Evolutionary conservation across 1,140 invertebrate species (phyloP).

Genomic region (Brachionus angularis): DNA sequence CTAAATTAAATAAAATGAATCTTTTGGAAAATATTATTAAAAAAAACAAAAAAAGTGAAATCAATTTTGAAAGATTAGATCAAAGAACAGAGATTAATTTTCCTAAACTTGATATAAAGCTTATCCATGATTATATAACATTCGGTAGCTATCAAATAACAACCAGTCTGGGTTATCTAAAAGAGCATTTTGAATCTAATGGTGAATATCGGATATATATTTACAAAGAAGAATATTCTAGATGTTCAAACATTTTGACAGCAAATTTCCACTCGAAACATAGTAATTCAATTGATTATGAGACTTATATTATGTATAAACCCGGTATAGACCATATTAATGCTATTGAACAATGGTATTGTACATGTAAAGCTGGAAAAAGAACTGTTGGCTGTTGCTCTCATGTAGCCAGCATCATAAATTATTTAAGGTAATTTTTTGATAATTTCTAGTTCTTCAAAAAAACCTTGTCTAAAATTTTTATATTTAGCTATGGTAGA

Average conservation of each 20-base stretch:
- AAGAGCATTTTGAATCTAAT: background rate
- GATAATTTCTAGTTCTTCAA: no score
- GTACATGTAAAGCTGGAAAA: background rate
- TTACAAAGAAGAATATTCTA: background rate
- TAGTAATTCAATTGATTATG: background rate
- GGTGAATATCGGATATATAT: background rate
- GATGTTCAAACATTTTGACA: background rate
- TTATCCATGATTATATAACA: background rate
- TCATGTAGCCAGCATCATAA: background rate
- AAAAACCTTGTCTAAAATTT: background rate
- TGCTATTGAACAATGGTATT: slow-evolving; percentile 3
- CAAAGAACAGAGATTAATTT: background rate
- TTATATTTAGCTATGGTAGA: background rate
- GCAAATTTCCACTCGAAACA: background rate
- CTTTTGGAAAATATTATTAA: background rate
- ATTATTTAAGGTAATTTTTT: no score
- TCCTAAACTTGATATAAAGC: slow-evolving; percentile 1
- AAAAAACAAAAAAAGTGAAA: background rate
- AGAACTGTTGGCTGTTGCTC: slow-evolving; percentile 5
- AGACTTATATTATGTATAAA: background rate
- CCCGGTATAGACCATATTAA: background rate
- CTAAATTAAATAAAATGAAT: background rate
- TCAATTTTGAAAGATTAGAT: background rate
- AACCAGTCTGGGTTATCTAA: background rate
- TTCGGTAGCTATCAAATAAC: background rate